phyloP scores from a whole-genome alignment of 1,140 invertebrate species.

The Zaprionus camerounensis region DNA sequence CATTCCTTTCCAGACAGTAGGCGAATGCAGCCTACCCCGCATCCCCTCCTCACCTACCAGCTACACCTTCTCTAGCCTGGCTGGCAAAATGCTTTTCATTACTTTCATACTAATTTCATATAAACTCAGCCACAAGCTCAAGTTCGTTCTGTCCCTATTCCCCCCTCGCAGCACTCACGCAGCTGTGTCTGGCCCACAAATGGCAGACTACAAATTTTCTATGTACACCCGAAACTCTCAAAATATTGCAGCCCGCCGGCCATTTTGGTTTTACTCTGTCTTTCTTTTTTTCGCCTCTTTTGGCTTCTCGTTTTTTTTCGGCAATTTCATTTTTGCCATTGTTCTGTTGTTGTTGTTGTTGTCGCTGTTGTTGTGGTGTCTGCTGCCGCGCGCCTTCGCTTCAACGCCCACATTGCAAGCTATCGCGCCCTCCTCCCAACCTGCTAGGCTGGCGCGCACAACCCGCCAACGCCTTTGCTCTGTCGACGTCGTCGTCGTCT shows the following conservation, averaged over 20 bases:
- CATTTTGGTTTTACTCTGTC: conserved; percentile 66
- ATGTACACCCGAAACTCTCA: conserved; percentile 44
- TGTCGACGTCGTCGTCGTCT: background rate
- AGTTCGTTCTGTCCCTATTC: conserved; percentile 16
- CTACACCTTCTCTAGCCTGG: background rate
- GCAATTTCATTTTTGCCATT: conserved; percentile 48
- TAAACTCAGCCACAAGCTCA: conserved; percentile 48
- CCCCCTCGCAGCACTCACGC: conserved; percentile 14
- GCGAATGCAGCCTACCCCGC: conserved; percentile 6
- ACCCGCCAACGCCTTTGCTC: conserved; percentile 32
- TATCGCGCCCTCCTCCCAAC: conserved; percentile 35
- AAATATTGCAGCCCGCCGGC: conserved; percentile 74
- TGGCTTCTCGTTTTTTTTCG: conserved; percentile 45
- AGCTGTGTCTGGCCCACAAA: conserved; percentile 24
- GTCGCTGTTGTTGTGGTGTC: conserved; percentile 49
- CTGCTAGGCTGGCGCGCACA: conserved; percentile 18
- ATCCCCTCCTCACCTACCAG: background rate
- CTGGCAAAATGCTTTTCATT: conserved; percentile 49
- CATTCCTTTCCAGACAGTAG: conserved; percentile 11
- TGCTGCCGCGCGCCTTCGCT: conserved; percentile 61
- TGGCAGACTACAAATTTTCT: conserved; percentile 57
- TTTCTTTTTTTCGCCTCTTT: conserved; percentile 25
- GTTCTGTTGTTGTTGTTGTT: conserved; percentile 28
- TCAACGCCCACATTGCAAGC: conserved; percentile 45
- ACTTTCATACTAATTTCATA: conserved; percentile 78